Evolutionary conservation across 2,888 invertebrate genomes (phyloP), one percentile per base, ranked within the genome.

Genomic region (Augiades crinisus): DNA sequence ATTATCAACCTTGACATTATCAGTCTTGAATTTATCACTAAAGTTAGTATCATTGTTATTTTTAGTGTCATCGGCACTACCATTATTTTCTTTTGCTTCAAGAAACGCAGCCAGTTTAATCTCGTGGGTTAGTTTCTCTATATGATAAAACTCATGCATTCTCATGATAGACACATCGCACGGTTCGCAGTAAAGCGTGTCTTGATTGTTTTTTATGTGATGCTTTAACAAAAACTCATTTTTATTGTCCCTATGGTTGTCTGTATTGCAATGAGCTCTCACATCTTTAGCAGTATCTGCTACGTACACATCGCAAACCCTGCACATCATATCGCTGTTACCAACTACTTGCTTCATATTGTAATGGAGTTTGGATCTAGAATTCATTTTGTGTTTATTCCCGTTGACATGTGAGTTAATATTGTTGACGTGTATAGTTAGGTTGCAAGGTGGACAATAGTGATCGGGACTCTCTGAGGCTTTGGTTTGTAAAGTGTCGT

Each of bases 121-220:
- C 40, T 24, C 19, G 24, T 57, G 58, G 1, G 24, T 34, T 19
- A 6, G 3, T 8, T 14, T 50, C 17, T 43, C 46, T 14, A 56
- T 37, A 30, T 60, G 59, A 12, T 44, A 34, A 5, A 60, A 13
- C 43, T 60, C 56, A 16, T 55, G 53, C 43, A 16, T 49, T 24
- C 33, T 40, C 19, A 8, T 8, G 8, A 60, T 21, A 5, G 7
- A 7, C 8, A 52, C 27, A 21, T 52, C 19, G 16, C 59, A 60
- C 1, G 41, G 24, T 27, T 52, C 27, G 30, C 59, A 60, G 24
- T 47, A 47, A 2, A 55, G 44, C 21, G 7, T 24, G 3, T 10
- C 19, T 12, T 14, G 5, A 7, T 14, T 10, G 13, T 21, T 1
- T 3, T 4, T 31, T 1, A 52, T 5, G 4, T 38, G 16, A 14